Conservation (phyloP, 1,140 invertebrate species). For the Bombus difficillimus region DNA sequence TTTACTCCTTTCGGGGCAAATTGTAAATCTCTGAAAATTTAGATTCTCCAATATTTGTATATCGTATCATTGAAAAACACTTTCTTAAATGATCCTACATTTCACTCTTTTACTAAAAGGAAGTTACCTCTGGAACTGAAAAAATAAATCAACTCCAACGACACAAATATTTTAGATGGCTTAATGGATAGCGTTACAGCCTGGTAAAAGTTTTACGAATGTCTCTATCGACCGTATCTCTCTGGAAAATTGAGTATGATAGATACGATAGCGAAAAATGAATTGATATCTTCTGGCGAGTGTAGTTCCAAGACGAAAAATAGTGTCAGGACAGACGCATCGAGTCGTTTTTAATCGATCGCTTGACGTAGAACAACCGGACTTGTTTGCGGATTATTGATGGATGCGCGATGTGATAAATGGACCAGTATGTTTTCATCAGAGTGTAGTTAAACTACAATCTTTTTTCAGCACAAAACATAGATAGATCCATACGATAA, state of each 20-base stretch:
- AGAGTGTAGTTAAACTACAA: constrained; percentile 4
- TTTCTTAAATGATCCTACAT: too few species aligned
- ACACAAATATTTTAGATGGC: background rate
- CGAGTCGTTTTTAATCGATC: constrained; percentile 23
- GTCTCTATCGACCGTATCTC: background rate
- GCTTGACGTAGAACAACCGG: constrained; percentile 8
- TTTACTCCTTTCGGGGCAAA: too few species aligned
- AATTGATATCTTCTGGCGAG: background rate
- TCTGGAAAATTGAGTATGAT: background rate
- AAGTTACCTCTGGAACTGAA: too few species aligned
- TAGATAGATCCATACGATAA: background rate
- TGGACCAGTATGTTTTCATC: background rate
- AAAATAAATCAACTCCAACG: background rate
- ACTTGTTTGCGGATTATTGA: constrained; percentile 11
- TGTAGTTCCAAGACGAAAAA: constrained; percentile 15
- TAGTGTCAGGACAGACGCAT: constrained; percentile 7
- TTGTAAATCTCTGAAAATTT: too few species aligned
- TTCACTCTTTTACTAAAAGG: too few species aligned
- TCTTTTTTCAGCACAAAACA: background rate
- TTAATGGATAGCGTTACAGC: background rate
- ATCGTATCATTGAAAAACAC: too few species aligned
- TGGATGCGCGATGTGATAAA: background rate
- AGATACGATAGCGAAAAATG: background rate
- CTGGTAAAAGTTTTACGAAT: background rate
- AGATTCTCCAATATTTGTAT: too few species aligned